phyloP scores from a whole-genome alignment of 2,113 vertebrate species.

The Odobenus rosmarus region DNA sequence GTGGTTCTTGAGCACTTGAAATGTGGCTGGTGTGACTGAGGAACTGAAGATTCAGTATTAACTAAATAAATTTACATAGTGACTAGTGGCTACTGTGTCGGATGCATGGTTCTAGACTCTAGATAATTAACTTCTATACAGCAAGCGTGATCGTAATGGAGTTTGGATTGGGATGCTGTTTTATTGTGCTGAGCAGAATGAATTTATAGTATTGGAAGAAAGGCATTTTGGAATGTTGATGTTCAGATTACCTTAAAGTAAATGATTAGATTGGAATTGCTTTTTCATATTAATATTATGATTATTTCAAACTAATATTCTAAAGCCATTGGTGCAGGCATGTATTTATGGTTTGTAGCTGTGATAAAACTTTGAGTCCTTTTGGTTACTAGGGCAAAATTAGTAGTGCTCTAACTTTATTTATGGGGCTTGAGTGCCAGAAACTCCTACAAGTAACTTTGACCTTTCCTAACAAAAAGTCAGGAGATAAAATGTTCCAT shows the following conservation, averaged over 20 bases:
- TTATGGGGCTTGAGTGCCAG: slow-evolving; percentile 72
- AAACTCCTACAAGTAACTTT: slow-evolving; percentile 74
- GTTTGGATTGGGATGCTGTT: slow-evolving; percentile 18
- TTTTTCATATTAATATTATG: slow-evolving; percentile 40
- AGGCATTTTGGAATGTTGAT: slow-evolving; percentile 13
- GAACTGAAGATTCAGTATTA: slow-evolving; percentile 7
- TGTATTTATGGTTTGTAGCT: slow-evolving; percentile 58
- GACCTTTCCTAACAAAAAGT: slow-evolving; percentile 74
- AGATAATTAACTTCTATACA: background rate
- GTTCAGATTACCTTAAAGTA: slow-evolving; percentile 46
- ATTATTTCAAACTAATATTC: slow-evolving; percentile 48
- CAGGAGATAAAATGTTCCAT: slow-evolving; percentile 60
- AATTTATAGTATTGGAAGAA: background rate
- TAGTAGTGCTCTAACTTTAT: slow-evolving; percentile 73
- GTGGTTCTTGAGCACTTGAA: background rate
- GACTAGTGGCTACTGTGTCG: background rate
- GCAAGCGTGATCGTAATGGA: background rate
- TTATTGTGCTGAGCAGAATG: slow-evolving; percentile 37
- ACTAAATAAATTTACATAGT: background rate
- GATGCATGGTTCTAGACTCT: background rate
- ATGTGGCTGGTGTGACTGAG: background rate
- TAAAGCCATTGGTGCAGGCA: background rate
- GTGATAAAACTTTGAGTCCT: slow-evolving; percentile 43
- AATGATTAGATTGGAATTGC: slow-evolving; percentile 22
- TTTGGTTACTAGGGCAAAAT: slow-evolving; percentile 68